Conservation (phyloP, 2,113 vertebrate species). For the Climacteris rufus region DNA sequence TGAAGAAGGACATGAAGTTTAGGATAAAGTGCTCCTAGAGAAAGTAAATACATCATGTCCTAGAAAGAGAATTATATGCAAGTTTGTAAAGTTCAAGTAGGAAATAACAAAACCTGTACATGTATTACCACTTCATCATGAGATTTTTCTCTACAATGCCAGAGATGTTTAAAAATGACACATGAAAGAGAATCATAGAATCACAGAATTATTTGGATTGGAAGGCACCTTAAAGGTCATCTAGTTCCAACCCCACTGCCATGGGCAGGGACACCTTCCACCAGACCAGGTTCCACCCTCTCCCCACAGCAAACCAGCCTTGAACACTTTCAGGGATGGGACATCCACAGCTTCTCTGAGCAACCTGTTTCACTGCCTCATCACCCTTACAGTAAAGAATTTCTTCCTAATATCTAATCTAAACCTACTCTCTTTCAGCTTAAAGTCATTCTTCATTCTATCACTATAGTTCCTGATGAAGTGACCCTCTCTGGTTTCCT, state of each 20-base stretch:
- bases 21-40: not conserved
- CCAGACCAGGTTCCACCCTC: not conserved
- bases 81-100: not conserved
- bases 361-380: not conserved
- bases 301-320: rapidly evolving
- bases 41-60: rapidly evolving
- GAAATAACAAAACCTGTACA: not conserved
- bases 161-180: not conserved
- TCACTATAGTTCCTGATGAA: not conserved
- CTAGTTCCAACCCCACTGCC: not conserved
- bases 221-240: not conserved
- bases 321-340: too few relatives aligned
- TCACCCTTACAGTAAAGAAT: not conserved
- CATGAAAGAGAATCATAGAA: not conserved
- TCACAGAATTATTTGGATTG: not conserved
- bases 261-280: not conserved
- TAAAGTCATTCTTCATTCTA: not conserved
- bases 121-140: not conserved
- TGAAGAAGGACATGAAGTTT: not conserved
- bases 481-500: not conserved
- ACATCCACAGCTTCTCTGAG: not conserved
- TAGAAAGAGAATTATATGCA: not conserved
- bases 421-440: not conserved
- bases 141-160: not conserved
- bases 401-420: not conserved